These are phyloP conservation scores for Brachionus rubens DNA, from an alignment of 1,140 invertebrate genomes.

Conservation along the genomic window DNA sequence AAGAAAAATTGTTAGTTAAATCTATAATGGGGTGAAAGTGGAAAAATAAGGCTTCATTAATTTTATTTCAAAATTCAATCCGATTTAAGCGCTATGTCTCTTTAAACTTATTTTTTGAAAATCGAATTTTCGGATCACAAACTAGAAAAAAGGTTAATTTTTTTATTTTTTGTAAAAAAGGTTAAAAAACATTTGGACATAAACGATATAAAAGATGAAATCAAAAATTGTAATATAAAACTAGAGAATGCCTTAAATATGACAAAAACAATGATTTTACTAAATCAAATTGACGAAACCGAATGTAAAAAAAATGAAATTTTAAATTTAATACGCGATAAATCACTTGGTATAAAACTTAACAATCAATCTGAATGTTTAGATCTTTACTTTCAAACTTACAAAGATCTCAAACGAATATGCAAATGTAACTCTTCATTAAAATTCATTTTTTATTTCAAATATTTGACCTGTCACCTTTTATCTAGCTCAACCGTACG, in stretches of 20 bases:
- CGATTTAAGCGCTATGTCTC: too few relatives aligned
- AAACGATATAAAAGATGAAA: constrained; percentile 28
- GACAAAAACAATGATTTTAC: constrained; percentile 45
- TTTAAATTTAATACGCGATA: background rate
- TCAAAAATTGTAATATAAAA: constrained; percentile 39
- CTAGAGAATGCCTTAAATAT: constrained; percentile 33
- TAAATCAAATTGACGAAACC: constrained; percentile 34
- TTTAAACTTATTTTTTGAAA: too few relatives aligned
- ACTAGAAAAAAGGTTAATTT: too few relatives aligned
- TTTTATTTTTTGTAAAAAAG: too few relatives aligned
- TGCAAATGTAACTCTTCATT: constrained; percentile 10
- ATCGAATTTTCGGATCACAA: too few relatives aligned
- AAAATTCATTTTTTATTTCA: too few relatives aligned
- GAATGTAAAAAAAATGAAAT: background rate
- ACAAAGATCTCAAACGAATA: constrained; percentile 29
- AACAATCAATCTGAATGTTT: constrained; percentile 2
- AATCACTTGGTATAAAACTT: constrained; percentile 21
- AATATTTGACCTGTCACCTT: background rate
- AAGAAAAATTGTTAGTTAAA: too few relatives aligned
- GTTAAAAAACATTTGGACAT: constrained; percentile 20
- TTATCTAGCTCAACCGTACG: constrained; percentile 5
- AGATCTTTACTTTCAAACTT: constrained; percentile 35
- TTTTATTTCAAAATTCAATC: too few relatives aligned
- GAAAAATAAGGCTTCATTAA: too few relatives aligned
- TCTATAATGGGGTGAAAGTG: too few relatives aligned